phyloP scores from a whole-genome alignment of 2,797 vertebrate species.

The Eupleurogrammus muticus region DNA sequence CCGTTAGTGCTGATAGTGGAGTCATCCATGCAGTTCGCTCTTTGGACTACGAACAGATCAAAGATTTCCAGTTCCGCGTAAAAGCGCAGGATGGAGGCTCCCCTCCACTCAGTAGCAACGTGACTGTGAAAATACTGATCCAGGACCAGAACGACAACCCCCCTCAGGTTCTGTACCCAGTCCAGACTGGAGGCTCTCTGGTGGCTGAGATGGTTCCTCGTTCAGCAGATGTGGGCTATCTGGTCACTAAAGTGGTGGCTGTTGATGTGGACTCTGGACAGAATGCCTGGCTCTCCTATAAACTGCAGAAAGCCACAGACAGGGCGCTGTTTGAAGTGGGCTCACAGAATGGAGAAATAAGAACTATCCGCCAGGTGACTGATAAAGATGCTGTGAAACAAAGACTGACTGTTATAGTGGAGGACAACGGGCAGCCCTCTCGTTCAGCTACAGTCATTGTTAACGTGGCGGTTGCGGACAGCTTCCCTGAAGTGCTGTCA shows the following conservation, averaged over 20 bases:
- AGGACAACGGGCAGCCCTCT: slow-evolving; percentile 76
- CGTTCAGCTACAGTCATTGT: slow-evolving; percentile 34
- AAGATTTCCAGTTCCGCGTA: slow-evolving; percentile 55
- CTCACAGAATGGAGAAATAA: slow-evolving; percentile 86
- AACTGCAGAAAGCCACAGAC: slow-evolving; percentile 80
- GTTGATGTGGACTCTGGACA: slow-evolving; percentile 85
- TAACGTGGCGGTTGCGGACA: slow-evolving; percentile 76
- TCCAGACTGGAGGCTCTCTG: slow-evolving; percentile 58
- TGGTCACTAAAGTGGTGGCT: slow-evolving; percentile 86
- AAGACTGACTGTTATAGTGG: slow-evolving; percentile 78
- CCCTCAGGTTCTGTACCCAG: slow-evolving; percentile 54
- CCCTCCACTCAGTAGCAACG: slow-evolving; percentile 61
- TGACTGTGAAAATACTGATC: slow-evolving; percentile 48
- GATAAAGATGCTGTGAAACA: slow-evolving; percentile 83
- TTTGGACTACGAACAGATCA: slow-evolving; percentile 78
- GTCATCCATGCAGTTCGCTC: slow-evolving; percentile 74
- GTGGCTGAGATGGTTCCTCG: slow-evolving; percentile 84
- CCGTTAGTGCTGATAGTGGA: slow-evolving; percentile 74
- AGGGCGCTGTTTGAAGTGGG: slow-evolving; percentile 86
- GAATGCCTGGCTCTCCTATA: slow-evolving; percentile 84
- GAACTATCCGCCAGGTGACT: slow-evolving; percentile 74
- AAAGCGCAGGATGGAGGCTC: slow-evolving; percentile 73
- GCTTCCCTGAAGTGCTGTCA: slow-evolving; percentile 77
- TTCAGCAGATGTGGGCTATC: slow-evolving; percentile 83
- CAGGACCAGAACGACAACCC: slow-evolving; percentile 27